Base-by-base conservation (phyloP, 2,888 invertebrate genomes). In the Parnassius glacialis region DNA sequence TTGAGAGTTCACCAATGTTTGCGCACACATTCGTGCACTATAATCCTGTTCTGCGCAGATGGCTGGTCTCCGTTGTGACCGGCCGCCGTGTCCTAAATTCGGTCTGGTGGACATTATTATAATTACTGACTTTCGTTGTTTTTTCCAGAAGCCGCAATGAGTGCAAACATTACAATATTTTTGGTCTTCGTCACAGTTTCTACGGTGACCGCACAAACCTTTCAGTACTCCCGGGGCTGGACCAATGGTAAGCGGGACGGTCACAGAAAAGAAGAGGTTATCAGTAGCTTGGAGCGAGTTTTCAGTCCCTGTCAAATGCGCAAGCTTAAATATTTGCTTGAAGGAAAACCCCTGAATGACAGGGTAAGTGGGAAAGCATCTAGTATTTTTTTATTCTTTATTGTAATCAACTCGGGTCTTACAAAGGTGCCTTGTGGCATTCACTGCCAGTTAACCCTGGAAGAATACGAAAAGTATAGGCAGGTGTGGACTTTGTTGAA, bases 211-310 rank as follows among this genome's bases (percentile, higher is more conserved):
- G 93, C 93, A 0, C 95, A 96, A 84, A 95, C 95, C 9, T 95
- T 95, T 86, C 95, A 95, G 74, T 96, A 96, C 81, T 95, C 95
- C 50, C 87, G 94, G 0, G 95, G 95, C 7, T 96, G 95, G 95
- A 95, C 94, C 66, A 95, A 95, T 74, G 95, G 95, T 25, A 95
- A 95, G 73, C 83, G 94, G 0, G 86, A 83, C 57, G 85, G 86
- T 0, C 82, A 79, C 64, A 78, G 80, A 80, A 1, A 75, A 79
- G 76, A 72, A 25, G 84, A 85, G 1, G 62, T 83, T 1, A 70
- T 78, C 2, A 72, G 69, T 48, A 82, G 68, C 47, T 62, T 91
- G 25, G 87, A 88, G 68, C 80, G 74, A 68, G 78, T 89, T 56
- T 74, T 92, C 7, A 81, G 78, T 34, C 92, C 89, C 1, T 93